phyloP scores from a whole-genome alignment of 2,888 invertebrate genomes.

The Nomada fucata region DNA sequence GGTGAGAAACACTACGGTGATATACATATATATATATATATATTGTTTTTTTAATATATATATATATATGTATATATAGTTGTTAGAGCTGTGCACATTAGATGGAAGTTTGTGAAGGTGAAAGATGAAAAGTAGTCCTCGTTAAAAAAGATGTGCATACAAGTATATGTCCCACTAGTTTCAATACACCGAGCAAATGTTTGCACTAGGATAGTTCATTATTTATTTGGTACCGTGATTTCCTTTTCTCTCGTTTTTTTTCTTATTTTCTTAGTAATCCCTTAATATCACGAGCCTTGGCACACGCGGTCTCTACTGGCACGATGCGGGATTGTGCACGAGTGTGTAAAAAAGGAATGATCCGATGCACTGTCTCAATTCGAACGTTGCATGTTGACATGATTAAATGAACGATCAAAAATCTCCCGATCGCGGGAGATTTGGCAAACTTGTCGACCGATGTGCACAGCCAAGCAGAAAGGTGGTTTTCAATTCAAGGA shows the following conservation, averaged over 20 bases:
- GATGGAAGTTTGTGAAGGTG: conserved; percentile 69
- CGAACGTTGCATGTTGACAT: conserved; percentile 33
- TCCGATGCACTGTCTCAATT: conserved; percentile 39
- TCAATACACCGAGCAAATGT: conserved; percentile 7
- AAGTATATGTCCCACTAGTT: neutral
- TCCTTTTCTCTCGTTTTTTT: neutral
- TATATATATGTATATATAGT: conserved; percentile 53
- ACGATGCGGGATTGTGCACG: conserved; percentile 66
- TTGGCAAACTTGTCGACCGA: conserved; percentile 73
- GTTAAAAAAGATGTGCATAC: conserved; percentile 36
- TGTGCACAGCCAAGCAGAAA: conserved; percentile 79
- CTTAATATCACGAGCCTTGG: conserved; percentile 34
- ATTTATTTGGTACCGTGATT: neutral
- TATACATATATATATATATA: conserved; percentile 52
- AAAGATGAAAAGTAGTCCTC: conserved; percentile 46
- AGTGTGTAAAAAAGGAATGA: conserved; percentile 46
- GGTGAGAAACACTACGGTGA: conserved; percentile 76
- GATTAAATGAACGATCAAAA: conserved; percentile 35
- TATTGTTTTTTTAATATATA: conserved; percentile 18
- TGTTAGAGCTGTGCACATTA: conserved; percentile 80
- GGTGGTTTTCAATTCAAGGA: conserved; percentile 46
- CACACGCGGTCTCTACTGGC: conserved; percentile 56
- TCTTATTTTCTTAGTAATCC: neutral
- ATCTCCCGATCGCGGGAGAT: conserved; percentile 59
- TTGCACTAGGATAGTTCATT: conserved; percentile 5